Conservation (phyloP, 1,140 invertebrate genomes). For the Pseudomyrmex gracilis region DNA sequence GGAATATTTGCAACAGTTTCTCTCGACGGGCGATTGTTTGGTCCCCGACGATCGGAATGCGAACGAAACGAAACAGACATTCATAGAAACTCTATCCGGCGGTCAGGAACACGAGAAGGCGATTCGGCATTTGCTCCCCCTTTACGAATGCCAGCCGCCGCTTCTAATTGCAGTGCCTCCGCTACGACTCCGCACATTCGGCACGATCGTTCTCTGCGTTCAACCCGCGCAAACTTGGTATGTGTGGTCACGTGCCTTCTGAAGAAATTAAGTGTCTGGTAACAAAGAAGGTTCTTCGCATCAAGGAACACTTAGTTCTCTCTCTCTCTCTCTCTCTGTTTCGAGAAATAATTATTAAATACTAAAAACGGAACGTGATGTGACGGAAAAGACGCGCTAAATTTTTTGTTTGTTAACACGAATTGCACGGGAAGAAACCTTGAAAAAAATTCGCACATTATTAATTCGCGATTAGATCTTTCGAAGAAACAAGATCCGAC, state of each 20-base stretch:
- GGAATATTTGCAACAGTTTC: too few relatives aligned
- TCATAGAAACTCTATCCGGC: conserved; percentile 85
- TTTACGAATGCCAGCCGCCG: conserved; percentile 75
- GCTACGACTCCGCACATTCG: conserved; percentile 18
- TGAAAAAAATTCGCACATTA: neutral
- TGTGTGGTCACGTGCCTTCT: too few relatives aligned
- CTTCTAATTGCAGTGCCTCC: conserved; percentile 55
- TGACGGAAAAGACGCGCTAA: too few relatives aligned
- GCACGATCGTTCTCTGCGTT: neutral
- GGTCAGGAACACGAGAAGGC: conserved; percentile 78
- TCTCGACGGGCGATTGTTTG: too few relatives aligned
- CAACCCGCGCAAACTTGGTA: neutral
- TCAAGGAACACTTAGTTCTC: too few relatives aligned
- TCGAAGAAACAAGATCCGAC: neutral
- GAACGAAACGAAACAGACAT: conserved; percentile 81
- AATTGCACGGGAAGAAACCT: too few relatives aligned
- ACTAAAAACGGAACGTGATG: neutral
- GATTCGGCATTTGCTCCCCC: conserved; percentile 82
- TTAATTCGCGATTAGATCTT: neutral
- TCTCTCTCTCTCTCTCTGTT: too few relatives aligned
- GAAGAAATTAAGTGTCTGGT: conserved; percentile 13
- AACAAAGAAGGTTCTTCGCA: neutral
- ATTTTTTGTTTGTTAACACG: too few relatives aligned
- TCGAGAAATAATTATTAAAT: neutral
- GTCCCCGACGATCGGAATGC: conserved; percentile 78